Percentiles rank a stretch among this genome's conserved stretches.
These are phyloP conservation scores for Riparia riparia DNA, from an alignment of 2,113 vertebrate species.

Conservation along the genomic window DNA sequence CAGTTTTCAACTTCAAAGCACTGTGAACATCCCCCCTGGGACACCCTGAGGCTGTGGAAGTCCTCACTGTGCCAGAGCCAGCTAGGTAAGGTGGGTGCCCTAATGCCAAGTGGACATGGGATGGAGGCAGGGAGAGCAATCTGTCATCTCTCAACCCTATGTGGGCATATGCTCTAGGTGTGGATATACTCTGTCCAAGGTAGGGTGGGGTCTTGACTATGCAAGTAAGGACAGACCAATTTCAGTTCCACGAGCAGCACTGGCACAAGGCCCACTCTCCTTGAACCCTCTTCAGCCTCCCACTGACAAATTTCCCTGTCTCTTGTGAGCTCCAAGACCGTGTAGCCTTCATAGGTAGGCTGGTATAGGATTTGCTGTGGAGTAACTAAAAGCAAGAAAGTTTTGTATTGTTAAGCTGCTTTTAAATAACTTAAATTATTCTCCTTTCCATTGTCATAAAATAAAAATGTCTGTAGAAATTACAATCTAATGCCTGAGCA, in stretches of 20 bases:
- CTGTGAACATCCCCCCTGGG: background rate
- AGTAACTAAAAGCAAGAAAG: background rate
- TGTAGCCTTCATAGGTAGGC: background rate
- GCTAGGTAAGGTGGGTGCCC: background rate
- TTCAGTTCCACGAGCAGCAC: background rate
- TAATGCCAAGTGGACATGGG: background rate
- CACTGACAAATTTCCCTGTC: background rate
- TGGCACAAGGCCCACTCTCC: background rate
- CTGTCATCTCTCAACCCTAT: background rate
- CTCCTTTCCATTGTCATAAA: background rate
- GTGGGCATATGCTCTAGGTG: background rate
- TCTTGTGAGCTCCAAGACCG: background rate
- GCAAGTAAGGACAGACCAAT: background rate
- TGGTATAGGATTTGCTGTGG: background rate
- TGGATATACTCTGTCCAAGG: background rate
- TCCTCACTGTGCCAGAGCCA: background rate
- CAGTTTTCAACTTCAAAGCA: background rate
- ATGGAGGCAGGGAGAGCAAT: background rate
- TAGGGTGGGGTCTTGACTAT: background rate
- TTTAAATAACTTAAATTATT: accelerated
- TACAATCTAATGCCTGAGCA: accelerated
- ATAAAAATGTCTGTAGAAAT: background rate
- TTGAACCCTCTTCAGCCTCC: background rate
- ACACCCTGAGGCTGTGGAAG: background rate
- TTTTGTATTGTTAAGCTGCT: background rate